phyloP scores from a whole-genome alignment of 2,113 vertebrate species.

The Perca flavescens region DNA sequence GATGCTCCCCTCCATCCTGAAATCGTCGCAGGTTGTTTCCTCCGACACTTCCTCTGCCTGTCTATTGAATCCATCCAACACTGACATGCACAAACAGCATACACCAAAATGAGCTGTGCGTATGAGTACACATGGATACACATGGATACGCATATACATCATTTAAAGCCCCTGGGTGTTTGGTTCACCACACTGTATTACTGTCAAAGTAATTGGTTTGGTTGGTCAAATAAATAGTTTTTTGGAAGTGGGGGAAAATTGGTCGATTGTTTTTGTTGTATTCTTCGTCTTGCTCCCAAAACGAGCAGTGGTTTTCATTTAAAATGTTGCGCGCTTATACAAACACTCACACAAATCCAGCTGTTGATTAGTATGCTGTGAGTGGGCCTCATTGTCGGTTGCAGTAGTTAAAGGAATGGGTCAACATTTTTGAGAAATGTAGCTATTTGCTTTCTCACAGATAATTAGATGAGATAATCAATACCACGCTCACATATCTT shows the following conservation, averaged over 20 bases:
- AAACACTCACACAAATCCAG: background rate
- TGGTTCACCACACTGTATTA: background rate
- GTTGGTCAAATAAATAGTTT: background rate
- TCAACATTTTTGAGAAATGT: background rate
- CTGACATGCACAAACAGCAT: background rate
- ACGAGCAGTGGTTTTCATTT: background rate
- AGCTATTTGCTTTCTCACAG: background rate
- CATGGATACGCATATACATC: background rate
- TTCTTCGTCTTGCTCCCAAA: background rate
- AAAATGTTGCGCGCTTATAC: background rate
- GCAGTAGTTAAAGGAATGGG: background rate
- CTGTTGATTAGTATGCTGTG: background rate
- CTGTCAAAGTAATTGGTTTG: background rate
- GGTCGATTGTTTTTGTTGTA: background rate
- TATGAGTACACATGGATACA: too few species aligned
- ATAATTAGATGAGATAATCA: background rate
- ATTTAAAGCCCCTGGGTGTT: background rate
- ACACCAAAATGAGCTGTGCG: background rate
- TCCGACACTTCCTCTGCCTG: constrained; percentile 4
- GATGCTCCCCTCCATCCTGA: constrained; percentile 20
- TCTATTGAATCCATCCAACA: background rate
- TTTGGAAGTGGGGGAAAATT: background rate
- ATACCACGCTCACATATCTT: background rate
- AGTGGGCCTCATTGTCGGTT: background rate
- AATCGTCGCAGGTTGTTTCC: constrained; percentile 15